Evolutionary conservation across 1,140 invertebrate genomes (phyloP).

Genomic region (Bradynema listronoti): DNA sequence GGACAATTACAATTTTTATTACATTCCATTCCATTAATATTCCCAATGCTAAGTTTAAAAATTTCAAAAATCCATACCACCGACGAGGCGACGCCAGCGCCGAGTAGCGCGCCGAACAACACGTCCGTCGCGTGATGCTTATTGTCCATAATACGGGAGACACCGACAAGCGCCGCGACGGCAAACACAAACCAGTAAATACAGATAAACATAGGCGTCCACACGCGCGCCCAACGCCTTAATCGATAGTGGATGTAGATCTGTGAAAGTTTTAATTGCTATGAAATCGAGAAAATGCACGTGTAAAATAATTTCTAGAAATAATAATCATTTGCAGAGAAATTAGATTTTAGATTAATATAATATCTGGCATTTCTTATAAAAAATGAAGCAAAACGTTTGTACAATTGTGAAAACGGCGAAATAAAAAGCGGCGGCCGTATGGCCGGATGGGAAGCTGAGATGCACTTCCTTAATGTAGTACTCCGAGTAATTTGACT

Average conservation of each 20-base stretch:
- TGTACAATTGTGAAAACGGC: constrained; percentile 11
- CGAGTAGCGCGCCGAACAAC: constrained; percentile 2
- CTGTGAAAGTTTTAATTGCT: background rate
- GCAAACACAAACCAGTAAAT: constrained; percentile 3
- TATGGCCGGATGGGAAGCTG: constrained; percentile 16
- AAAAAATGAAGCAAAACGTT: no score
- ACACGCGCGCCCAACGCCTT: background rate
- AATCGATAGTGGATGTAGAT: constrained; percentile 11
- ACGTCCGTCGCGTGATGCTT: constrained; percentile 19
- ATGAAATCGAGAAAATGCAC: no score
- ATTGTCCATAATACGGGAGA: constrained; percentile 11
- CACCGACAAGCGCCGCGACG: constrained; percentile 7
- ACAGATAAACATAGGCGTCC: constrained; percentile 1
- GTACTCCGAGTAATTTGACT: background rate
- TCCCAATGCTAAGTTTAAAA: no score
- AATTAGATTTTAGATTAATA: background rate
- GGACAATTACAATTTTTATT: no score
- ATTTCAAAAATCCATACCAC: no score
- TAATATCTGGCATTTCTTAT: no score
- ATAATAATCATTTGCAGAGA: no score
- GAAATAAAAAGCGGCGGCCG: constrained; percentile 13
- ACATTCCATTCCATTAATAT: no score
- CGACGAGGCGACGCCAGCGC: background rate
- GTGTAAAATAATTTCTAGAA: no score
- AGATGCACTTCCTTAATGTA: constrained; percentile 6